phyloP scores from a whole-genome alignment of 1,140 invertebrate genomes.

The Hesperophylax magnus region DNA sequence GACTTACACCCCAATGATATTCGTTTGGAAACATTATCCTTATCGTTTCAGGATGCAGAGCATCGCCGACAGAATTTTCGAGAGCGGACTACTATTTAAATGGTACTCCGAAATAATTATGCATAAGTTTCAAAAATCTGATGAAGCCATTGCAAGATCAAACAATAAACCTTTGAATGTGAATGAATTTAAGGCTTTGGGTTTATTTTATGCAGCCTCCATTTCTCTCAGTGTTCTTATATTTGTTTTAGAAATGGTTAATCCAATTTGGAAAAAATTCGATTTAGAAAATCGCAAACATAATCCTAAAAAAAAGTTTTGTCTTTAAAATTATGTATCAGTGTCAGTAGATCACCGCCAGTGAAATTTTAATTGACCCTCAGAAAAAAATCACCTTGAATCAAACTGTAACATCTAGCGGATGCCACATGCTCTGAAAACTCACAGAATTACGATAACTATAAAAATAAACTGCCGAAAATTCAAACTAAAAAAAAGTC shows the following conservation, averaged over 20 bases:
- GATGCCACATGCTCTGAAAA: too few species aligned
- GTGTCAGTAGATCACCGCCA: too few species aligned
- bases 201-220: background rate
- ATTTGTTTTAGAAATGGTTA: background rate
- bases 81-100: constrained; percentile 46
- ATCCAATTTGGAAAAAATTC: background rate
- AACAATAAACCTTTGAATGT: background rate
- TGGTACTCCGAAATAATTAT: constrained; percentile 12
- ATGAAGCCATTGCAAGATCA: background rate
- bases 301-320: too few species aligned
- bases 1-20: constrained; percentile 30
- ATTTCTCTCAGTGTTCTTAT: background rate
- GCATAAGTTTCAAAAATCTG: background rate
- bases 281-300: too few species aligned
- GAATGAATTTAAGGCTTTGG: background rate
- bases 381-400: too few species aligned
- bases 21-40: constrained; percentile 42
- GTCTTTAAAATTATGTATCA: too few species aligned
- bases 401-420: too few species aligned
- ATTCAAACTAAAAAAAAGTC: too few species aligned
- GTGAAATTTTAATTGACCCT: too few species aligned
- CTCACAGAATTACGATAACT: too few species aligned
- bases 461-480: too few species aligned
- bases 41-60: constrained; percentile 1
- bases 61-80: constrained; percentile 40